phyloP scores from a whole-genome alignment of 2,888 invertebrate genomes.

The Pseudanteris insignis region DNA sequence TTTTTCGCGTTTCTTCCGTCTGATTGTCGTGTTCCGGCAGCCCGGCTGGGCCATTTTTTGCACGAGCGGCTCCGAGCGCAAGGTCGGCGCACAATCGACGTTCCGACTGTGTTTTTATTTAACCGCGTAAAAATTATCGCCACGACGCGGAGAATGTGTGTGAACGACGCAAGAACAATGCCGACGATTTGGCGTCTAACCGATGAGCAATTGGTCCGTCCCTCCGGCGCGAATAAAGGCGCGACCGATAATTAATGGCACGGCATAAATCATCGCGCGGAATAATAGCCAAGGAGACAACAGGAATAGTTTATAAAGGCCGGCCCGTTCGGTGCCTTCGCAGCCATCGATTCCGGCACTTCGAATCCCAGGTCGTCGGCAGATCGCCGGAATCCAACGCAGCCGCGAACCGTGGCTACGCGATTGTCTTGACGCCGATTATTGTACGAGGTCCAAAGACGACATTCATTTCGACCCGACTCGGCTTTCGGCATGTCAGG shows the following conservation, averaged over 20 bases:
- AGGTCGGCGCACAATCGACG: too few relatives aligned
- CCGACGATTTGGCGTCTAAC: slow-evolving; percentile 65
- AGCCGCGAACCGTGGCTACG: slow-evolving; percentile 5
- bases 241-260: slow-evolving; percentile 65
- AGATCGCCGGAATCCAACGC: not conserved
- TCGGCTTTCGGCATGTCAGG: too few relatives aligned
- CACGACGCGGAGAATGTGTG: slow-evolving; percentile 57
- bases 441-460: too few relatives aligned
- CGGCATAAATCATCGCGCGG: slow-evolving; percentile 63
- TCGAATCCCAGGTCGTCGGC: not conserved
- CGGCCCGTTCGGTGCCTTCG: slow-evolving; percentile 42
- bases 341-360: slow-evolving; percentile 35
- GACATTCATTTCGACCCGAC: too few relatives aligned
- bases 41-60: slow-evolving; percentile 36
- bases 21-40: slow-evolving; percentile 47
- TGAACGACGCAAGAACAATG: slow-evolving; percentile 67
- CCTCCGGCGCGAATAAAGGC: slow-evolving; percentile 66
- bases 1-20: slow-evolving; percentile 39
- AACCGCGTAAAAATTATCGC: slow-evolving; percentile 52
- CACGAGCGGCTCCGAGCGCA: slow-evolving; percentile 17
- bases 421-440: slow-evolving; percentile 4
- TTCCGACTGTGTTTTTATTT: too few relatives aligned
- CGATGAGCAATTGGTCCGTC: slow-evolving; percentile 67
- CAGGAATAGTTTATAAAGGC: slow-evolving; percentile 66
- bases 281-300: slow-evolving; percentile 67